phyloP scores from a whole-genome alignment of 2,888 invertebrate species.

The Odontocolon sp. region DNA sequence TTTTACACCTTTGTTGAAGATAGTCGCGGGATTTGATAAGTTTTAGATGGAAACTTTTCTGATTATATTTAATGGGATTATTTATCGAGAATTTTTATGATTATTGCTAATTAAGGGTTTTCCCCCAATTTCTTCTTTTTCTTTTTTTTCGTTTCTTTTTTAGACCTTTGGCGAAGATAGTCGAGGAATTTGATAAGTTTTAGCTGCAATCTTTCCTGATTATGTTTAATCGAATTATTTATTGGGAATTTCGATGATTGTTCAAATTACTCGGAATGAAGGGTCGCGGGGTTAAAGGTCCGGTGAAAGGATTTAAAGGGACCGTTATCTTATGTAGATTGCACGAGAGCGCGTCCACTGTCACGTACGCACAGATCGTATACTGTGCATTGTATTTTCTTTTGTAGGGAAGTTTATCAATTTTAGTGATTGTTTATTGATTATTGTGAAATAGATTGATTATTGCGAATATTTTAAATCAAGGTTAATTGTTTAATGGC shows the following conservation, averaged over 20 bases:
- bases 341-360: slow-evolving; percentile 8
- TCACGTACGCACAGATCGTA: slow-evolving; percentile 10
- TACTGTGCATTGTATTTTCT: background rate
- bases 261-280: background rate
- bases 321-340: slow-evolving; percentile 29
- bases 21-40: too few relatives aligned
- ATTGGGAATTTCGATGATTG: background rate
- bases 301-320: slow-evolving; percentile 39
- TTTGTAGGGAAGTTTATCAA: background rate
- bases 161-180: background rate
- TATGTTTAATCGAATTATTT: background rate
- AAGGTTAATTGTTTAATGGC: background rate
- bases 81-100: too few relatives aligned
- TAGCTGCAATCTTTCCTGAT: background rate
- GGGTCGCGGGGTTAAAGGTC: slow-evolving; percentile 36
- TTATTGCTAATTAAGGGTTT: too few relatives aligned
- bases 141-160: background rate
- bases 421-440: background rate
- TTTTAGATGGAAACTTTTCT: too few relatives aligned
- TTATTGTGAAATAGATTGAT: background rate
- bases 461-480: background rate
- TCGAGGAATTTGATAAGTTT: background rate
- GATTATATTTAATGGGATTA: too few relatives aligned
- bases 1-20: too few relatives aligned
- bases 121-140: too few relatives aligned